Evolutionary conservation across 2,113 vertebrate genomes (phyloP).

Genomic region (Synodontis membranacea): DNA sequence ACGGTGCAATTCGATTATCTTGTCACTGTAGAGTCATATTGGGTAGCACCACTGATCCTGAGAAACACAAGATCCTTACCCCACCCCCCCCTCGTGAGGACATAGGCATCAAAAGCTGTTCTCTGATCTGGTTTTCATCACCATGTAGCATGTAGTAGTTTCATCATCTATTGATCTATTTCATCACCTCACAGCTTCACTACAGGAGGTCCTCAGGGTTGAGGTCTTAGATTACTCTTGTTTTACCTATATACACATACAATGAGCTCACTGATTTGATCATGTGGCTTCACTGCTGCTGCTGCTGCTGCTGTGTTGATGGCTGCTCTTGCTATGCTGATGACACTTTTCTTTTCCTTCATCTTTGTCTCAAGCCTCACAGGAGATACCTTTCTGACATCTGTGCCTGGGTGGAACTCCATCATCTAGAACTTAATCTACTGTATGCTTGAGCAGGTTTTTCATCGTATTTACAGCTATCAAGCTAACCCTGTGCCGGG

Average conservation of each 20-base stretch:
- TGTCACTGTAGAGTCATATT: background rate
- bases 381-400: background rate
- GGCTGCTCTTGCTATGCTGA: background rate
- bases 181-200: background rate
- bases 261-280: background rate
- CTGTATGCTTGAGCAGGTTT: background rate
- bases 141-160: background rate
- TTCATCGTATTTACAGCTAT: background rate
- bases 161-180: too few relatives aligned
- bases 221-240: background rate
- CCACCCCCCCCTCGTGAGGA: background rate
- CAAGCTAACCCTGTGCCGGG: background rate
- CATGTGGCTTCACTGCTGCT: background rate
- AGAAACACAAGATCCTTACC: constrained; percentile 4
- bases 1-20: background rate
- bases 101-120: background rate
- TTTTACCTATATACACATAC: background rate
- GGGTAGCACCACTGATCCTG: background rate
- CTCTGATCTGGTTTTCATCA: constrained; percentile 11
- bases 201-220: background rate
- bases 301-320: background rate
- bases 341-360: background rate
- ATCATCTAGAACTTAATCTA: background rate
- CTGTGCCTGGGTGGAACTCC: background rate
- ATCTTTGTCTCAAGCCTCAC: background rate